phyloP scores from a whole-genome alignment of 2,113 vertebrate genomes.

The Hirundichthys speculiger region DNA sequence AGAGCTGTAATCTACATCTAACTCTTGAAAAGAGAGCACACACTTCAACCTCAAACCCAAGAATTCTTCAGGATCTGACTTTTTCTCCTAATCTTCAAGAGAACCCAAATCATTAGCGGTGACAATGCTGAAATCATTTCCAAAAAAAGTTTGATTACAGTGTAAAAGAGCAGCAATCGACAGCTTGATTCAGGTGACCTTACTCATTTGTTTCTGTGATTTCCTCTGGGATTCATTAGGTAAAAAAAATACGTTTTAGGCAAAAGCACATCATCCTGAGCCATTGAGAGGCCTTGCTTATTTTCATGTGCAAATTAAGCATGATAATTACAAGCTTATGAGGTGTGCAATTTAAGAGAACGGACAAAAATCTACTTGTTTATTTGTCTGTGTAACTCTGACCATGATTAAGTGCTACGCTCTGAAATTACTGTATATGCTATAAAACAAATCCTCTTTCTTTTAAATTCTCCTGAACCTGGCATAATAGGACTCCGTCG shows the following conservation, averaged over 20 bases:
- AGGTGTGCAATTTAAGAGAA: constrained; percentile 21
- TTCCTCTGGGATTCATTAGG: constrained; percentile 5
- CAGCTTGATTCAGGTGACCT: no score
- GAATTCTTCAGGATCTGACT: no score
- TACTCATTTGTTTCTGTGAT: not conserved
- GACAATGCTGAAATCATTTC: no score
- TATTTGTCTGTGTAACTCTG: constrained; percentile 37
- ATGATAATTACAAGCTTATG: constrained; percentile 51
- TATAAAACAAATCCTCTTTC: constrained; percentile 48
- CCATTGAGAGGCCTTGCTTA: constrained; percentile 36
- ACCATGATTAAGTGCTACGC: constrained; percentile 32
- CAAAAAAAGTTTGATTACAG: no score
- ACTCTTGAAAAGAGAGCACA: no score
- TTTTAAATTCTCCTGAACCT: constrained; percentile 56
- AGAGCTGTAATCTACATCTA: no score
- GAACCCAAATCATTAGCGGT: no score
- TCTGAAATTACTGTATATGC: constrained; percentile 14
- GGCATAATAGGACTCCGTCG: constrained; percentile 24
- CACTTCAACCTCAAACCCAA: no score
- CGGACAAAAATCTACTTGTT: constrained; percentile 42
- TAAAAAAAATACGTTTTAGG: constrained; percentile 17
- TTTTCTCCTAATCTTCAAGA: no score
- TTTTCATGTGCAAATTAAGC: constrained; percentile 58
- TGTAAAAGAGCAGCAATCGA: no score
- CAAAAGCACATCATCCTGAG: constrained; percentile 29